Base-by-base conservation (phyloP, 2,113 vertebrate species). In the Panthera leo region DNA sequence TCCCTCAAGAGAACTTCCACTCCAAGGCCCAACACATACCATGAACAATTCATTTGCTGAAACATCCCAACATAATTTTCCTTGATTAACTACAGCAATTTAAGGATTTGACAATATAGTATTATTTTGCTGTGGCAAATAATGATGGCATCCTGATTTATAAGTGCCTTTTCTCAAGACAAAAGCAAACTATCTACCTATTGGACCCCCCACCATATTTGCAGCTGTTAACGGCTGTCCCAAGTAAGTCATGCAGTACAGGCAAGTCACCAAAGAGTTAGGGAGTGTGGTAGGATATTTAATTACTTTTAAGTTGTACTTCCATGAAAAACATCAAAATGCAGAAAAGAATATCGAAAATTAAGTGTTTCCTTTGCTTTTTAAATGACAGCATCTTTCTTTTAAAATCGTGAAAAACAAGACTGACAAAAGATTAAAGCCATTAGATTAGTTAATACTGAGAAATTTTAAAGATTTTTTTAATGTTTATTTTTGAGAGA, bases 21-120 rank as follows among this genome's bases (percentile, higher is more conserved):
- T 92, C 5, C 29, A 87, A 92, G 36, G 63, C 16, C 58, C 80
- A 85, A 42, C 19, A 82, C 31, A 88, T 48, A 53, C 51, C 89
- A 42, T 65, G 80, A 86, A 92, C 23, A 53, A 97, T 53, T 92
- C 31, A 25, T 42, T 86, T 79, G 85, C 91, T 87, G 53, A 85
- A 91, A 97, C 9, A 53, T 71, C n/a, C 80, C 82, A 34, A 97
- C 70, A 89, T 91, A 80, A 65, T 95, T 93, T 85, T 70, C 39
- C 19, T 78, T 75, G 16, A 82, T 51, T 95, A 90, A 76, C 51
- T 84, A 89, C 42, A 82, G 36, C 84, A 91, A 93, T 58, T 75
- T 79, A 92, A 42, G 45, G 21, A 95, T 85, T 34, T 78, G 55
- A 70, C 4, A 93, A 94, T 29, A 34, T 3, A 51, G 61, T 85